A percentile compares a stretch with the other conserved stretches of the same genome.
Conservation (phyloP, 2,888 invertebrate species). For the Disparrhopalites patrizii region DNA sequence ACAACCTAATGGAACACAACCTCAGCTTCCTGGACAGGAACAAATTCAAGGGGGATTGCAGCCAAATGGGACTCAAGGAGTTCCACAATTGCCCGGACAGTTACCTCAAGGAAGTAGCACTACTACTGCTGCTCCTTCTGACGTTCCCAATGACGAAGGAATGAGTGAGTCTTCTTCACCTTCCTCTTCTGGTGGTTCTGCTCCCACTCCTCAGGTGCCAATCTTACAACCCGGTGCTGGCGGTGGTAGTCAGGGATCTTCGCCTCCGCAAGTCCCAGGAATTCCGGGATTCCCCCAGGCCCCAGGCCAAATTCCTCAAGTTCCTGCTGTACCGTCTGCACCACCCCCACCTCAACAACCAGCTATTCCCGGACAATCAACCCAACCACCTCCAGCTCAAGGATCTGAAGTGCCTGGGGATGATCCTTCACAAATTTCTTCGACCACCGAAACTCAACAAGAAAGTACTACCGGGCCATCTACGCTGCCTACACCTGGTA, state of each 20-base stretch:
- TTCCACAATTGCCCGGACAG: slow-evolving; percentile 11
- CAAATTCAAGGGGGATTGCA: background rate
- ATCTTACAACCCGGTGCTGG: slow-evolving; percentile 14
- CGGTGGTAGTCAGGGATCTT: background rate
- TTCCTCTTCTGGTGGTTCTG: too few species aligned
- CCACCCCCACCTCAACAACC: slow-evolving; percentile 9
- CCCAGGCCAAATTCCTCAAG: slow-evolving; percentile 6
- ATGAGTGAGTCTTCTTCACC: background rate
- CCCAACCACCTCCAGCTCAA: background rate
- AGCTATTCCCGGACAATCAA: slow-evolving; percentile 5
- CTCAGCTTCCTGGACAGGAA: too few species aligned
- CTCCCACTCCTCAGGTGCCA: too few species aligned
- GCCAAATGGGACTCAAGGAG: slow-evolving; percentile 3
- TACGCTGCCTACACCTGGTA: background rate
- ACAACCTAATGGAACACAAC: background rate
- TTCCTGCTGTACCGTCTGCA: background rate
- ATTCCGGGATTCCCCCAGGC: background rate
- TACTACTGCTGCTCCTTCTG: slow-evolving; percentile 13
- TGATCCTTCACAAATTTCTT: slow-evolving; percentile 2
- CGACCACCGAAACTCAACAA: slow-evolving; percentile 8
- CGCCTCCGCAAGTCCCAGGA: slow-evolving; percentile 12
- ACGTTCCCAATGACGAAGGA: slow-evolving; percentile 4
- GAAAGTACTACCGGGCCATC: background rate
- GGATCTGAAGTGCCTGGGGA: slow-evolving; percentile 9
- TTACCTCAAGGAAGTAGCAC: background rate